These are phyloP conservation scores for Phalanger gymnotis DNA, from an alignment of 2,797 vertebrate species.

Conservation along the genomic window DNA sequence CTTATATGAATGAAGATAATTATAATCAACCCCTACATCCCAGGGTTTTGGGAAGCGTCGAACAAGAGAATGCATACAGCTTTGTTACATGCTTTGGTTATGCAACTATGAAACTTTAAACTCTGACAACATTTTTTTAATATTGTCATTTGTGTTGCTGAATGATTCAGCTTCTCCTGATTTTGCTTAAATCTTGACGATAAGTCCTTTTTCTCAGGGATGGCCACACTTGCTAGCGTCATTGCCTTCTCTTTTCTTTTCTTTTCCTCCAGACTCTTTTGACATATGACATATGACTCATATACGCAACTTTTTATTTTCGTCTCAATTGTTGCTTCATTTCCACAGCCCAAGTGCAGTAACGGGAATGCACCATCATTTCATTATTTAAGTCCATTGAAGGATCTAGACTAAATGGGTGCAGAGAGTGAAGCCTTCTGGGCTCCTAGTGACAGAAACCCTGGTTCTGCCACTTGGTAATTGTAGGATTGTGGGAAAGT, in stretches of 20 bases:
- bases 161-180: background rate
- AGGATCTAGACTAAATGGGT: background rate
- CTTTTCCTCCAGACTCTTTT: background rate
- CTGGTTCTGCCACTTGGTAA: background rate
- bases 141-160: background rate
- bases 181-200: background rate
- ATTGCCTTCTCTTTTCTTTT: background rate
- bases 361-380: background rate
- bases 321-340: background rate
- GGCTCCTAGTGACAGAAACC: background rate
- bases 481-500: background rate
- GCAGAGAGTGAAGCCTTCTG: background rate
- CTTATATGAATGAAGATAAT: background rate
- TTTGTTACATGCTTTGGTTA: background rate
- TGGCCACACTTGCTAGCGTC: background rate
- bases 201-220: background rate
- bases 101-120: background rate
- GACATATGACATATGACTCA: background rate
- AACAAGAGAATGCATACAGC: background rate
- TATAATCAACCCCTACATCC: background rate
- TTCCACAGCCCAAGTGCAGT: background rate
- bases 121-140: background rate
- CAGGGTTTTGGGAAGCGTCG: background rate
- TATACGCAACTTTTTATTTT: background rate
- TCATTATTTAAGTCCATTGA: background rate